Conservation (phyloP, 2,888 invertebrate species). For the Thumatha senex region DNA sequence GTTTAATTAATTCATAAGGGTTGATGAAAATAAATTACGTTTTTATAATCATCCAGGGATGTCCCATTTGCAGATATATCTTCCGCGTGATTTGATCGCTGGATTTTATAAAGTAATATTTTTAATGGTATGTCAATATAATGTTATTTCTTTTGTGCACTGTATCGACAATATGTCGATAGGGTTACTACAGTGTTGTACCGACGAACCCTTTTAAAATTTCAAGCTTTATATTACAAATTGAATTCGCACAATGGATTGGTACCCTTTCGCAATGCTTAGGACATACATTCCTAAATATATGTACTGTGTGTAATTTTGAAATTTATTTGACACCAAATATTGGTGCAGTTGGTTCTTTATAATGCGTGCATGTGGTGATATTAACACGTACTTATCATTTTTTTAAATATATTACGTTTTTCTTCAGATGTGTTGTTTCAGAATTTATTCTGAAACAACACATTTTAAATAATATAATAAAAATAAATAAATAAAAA, state of each 20-base stretch:
- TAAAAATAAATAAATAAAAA: no score
- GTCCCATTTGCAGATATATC: slow-evolving; percentile 66
- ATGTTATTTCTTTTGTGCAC: slow-evolving; percentile 72
- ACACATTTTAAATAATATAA: no score
- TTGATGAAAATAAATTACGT: slow-evolving; percentile 60
- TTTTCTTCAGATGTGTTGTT: no score
- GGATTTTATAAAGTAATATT: slow-evolving; percentile 76
- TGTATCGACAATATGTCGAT: slow-evolving; percentile 79
- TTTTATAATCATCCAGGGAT: slow-evolving; percentile 59
- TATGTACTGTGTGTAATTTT: slow-evolving; percentile 58
- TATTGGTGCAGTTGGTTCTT: slow-evolving; percentile 36
- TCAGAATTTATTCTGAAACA: no score
- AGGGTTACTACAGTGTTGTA: slow-evolving; percentile 66
- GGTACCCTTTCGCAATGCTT: slow-evolving; percentile 52
- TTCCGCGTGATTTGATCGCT: slow-evolving; percentile 67
- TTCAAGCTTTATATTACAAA: slow-evolving; percentile 78
- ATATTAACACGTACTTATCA: slow-evolving; percentile 24
- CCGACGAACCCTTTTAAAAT: slow-evolving; percentile 73
- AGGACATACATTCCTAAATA: slow-evolving; percentile 48
- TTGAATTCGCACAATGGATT: slow-evolving; percentile 69
- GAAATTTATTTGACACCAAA: slow-evolving; percentile 58
- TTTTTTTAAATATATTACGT: slow-evolving; percentile 11
- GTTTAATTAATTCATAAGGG: slow-evolving; percentile 71
- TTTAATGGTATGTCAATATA: slow-evolving; percentile 82
- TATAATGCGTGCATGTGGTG: slow-evolving; percentile 33